These are phyloP conservation scores for Calliopsis andreniformis DNA, from an alignment of 1,140 invertebrate genomes.

Conservation along the genomic window DNA sequence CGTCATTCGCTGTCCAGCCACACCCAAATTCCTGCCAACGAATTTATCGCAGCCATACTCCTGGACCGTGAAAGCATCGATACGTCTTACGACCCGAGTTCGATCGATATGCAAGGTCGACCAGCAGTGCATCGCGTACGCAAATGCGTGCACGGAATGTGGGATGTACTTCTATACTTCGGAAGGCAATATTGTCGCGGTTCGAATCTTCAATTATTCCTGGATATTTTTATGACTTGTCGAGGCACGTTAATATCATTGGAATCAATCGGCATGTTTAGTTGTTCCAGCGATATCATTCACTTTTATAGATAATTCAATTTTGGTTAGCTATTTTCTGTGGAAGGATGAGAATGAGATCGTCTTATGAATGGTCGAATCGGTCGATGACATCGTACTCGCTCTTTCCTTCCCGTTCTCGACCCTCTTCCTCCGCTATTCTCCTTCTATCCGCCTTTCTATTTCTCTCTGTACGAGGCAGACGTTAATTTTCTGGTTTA, in stretches of 20 bases:
- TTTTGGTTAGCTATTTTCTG: too few relatives aligned
- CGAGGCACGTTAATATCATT: neutral
- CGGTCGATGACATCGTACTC: constrained; percentile 66
- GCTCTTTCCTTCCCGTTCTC: constrained; percentile 30
- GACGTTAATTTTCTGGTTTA: constrained; percentile 75
- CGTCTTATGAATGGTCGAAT: constrained; percentile 61
- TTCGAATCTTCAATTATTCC: neutral
- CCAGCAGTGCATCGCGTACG: constrained; percentile 15
- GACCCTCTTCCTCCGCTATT: constrained; percentile 24
- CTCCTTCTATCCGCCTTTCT: constrained; percentile 39
- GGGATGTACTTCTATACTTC: neutral
- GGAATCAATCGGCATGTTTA: too few relatives aligned
- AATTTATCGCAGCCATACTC: constrained; percentile 20
- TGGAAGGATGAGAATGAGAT: constrained; percentile 30
- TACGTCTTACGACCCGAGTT: constrained; percentile 26
- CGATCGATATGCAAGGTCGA: constrained; percentile 43
- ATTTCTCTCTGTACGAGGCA: constrained; percentile 63
- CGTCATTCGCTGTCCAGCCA: constrained; percentile 8
- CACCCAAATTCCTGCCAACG: constrained; percentile 35
- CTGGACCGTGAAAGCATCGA: constrained; percentile 28
- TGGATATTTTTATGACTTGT: neutral
- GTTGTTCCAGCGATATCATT: too few relatives aligned
- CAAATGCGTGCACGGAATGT: constrained; percentile 28
- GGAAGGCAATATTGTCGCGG: neutral
- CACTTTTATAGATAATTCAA: too few relatives aligned